These are phyloP conservation scores for Strongylocentrotus purpuratus DNA, from an alignment of 35 echinoderm and acorn worm genomes.

Conservation along the genomic window DNA sequence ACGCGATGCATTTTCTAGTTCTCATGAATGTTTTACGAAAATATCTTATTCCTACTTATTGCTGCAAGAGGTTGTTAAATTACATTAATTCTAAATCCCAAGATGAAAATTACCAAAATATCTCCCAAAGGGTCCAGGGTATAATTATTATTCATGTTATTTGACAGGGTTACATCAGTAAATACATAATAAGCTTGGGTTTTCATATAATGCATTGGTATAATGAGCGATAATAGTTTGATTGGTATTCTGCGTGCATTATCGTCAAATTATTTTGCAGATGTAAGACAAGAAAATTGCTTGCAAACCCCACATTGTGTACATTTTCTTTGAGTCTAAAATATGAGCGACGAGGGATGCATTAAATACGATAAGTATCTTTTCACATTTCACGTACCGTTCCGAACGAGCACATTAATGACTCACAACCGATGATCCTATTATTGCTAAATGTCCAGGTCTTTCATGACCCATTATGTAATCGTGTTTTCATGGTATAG, in stretches of 20 bases:
- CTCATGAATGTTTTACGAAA: no score
- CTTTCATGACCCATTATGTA: background rate
- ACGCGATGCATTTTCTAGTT: no score
- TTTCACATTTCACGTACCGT: background rate
- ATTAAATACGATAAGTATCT: background rate
- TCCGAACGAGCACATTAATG: background rate
- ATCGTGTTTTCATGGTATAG: constrained; percentile 10
- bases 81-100: no score
- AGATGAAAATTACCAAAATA: no score
- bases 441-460: background rate
- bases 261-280: background rate
- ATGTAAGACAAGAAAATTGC: background rate
- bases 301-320: background rate
- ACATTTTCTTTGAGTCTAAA: background rate
- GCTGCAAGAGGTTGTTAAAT: no score
- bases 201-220: background rate
- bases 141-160: no score
- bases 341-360: background rate
- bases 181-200: no score
- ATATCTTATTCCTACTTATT: no score
- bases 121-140: no score
- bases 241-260: background rate
- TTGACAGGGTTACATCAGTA: no score
- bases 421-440: background rate
- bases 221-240: background rate